Base-by-base conservation (phyloP, 2,888 invertebrate species). In the Parasteatoda lunata region DNA sequence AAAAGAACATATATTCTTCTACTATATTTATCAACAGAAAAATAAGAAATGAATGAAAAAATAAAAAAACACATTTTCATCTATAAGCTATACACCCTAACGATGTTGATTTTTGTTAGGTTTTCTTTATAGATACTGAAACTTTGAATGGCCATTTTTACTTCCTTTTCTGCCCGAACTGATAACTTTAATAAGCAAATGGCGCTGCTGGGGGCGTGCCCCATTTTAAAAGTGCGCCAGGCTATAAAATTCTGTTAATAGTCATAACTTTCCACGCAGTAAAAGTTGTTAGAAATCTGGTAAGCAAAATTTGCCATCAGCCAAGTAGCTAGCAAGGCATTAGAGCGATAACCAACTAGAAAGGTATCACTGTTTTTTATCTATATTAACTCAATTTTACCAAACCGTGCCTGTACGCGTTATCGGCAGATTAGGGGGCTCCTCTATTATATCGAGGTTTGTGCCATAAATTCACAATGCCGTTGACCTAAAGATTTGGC, bases 371-470 rank as follows among this genome's bases (percentile, higher is more conserved):
- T 59, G 30, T 59, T 59, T 59, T n/a, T 59, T 59, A 59, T 59
- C 59, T n/a, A 59, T 59, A 59, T 59, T 59, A 59, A 13, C n/a
- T 5, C 59, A n/a, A 13, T 59, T 4, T 4, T 11, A 13, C 8
- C 59, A 59, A 59, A 68, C 66, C 30, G 77, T 77, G 77, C 45
- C 49, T 48, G 8, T 5, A 15, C 48, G 48, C 76, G 49, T 76
- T 76, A 76, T 47, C 30, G 13, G 45, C 13, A 75, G 75, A 76
- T 76, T 76, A 64, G 76, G 47, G 75, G 75, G 65, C 64, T 45
- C 8, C 30, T 47, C 64, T 49, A 66, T 47, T n/a, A 6, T 4
- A 30, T 30, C 15, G 49, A 45, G 73, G 59, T 54, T 54, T 15
- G 73, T 30, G 73, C 59, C 30, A 73, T 73, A 73, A 73, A 73